These are phyloP conservation scores for Chamaetylas fuelleborni DNA, from an alignment of 2,113 vertebrate species.

Conservation along the genomic window DNA sequence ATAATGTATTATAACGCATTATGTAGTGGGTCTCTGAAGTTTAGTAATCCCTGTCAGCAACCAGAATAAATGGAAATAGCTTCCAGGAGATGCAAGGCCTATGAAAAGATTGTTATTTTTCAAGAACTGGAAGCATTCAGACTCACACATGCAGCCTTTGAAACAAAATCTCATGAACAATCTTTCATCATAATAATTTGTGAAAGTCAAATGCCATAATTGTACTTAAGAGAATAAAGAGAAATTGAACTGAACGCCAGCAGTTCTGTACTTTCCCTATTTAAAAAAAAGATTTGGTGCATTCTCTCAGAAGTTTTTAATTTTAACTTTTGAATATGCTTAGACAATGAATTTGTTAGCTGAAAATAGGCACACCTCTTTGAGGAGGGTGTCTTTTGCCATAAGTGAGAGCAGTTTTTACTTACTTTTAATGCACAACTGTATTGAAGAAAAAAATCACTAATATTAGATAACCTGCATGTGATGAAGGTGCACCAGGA, in stretches of 20 bases:
- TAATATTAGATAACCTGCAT: neutral
- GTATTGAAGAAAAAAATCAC: neutral
- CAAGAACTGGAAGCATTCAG: neutral
- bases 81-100: neutral
- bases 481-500: neutral
- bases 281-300: neutral
- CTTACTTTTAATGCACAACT: neutral
- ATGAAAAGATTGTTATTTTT: neutral
- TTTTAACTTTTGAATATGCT: neutral
- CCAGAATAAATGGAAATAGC: slow-evolving; percentile 3
- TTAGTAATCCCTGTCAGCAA: slow-evolving; percentile 26
- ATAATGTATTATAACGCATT: neutral
- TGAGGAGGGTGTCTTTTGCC: neutral
- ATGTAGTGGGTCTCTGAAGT: neutral
- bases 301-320: neutral
- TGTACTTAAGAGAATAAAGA: neutral
- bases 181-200: neutral
- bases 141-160: neutral
- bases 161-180: neutral
- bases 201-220: neutral
- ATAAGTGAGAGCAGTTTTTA: neutral
- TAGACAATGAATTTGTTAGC: neutral
- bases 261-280: neutral
- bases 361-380: neutral
- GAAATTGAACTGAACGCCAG: neutral